Percentiles rank a stretch among this genome's conserved stretches.
Evolutionary conservation across 1,140 invertebrate genomes (phyloP).

Genomic region (Temnothorax curvispinosus): DNA sequence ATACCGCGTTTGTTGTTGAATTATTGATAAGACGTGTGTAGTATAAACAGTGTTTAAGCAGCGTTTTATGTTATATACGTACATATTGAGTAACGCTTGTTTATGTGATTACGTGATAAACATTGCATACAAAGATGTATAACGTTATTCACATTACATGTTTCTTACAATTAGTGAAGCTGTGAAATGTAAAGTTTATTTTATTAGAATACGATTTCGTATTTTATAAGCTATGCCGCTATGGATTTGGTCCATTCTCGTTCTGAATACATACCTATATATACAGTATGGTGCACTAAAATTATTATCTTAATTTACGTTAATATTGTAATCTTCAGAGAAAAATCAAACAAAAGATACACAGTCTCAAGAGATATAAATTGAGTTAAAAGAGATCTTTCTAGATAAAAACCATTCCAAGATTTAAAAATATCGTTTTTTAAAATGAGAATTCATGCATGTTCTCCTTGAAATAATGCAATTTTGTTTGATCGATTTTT

Average conservation of each 20-base stretch:
- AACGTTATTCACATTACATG: conserved; percentile 17
- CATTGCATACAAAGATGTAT: conserved; percentile 8
- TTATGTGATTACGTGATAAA: conserved; percentile 9
- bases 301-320: background rate
- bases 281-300: background rate
- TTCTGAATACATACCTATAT: background rate
- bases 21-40: conserved; percentile 43
- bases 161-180: background rate
- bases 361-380: no score
- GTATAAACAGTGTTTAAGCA: conserved; percentile 31
- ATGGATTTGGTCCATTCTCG: background rate
- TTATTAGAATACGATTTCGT: background rate
- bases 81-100: conserved; percentile 21
- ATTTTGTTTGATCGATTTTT: background rate
- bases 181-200: background rate
- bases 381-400: no score
- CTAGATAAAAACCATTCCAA: background rate
- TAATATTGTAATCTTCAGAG: background rate
- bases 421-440: background rate
- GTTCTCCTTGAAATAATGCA: background rate
- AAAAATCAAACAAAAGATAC: no score
- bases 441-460: no score
- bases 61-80: background rate
- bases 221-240: background rate
- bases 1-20: conserved; percentile 55